Percentiles rank a stretch among this genome's conserved stretches.
Evolutionary conservation across 2,113 vertebrate species (phyloP).

Genomic region (Sprattus sprattus): DNA sequence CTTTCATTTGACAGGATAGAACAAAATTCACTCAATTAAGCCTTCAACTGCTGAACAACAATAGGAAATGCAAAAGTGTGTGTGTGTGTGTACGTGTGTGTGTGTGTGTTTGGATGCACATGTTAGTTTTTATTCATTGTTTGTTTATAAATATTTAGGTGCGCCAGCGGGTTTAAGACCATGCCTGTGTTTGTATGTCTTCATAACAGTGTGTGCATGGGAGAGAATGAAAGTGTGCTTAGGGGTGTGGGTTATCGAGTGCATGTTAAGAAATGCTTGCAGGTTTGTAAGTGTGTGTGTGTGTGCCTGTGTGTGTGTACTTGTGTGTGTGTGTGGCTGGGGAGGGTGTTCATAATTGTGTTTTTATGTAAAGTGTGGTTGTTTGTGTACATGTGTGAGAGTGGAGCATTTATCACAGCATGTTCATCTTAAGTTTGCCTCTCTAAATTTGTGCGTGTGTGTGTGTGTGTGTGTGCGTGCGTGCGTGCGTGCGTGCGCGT

Average conservation of each 20-base stretch:
- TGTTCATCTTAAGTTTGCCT: neutral
- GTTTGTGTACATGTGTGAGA: constrained; percentile 27
- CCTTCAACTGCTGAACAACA: too few relatives aligned
- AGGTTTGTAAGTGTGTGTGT: constrained; percentile 10
- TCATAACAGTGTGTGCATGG: too few relatives aligned
- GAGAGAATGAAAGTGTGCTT: too few relatives aligned
- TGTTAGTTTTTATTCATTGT: too few relatives aligned
- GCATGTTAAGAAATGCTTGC: too few relatives aligned
- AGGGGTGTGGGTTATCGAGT: too few relatives aligned
- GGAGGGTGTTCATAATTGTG: neutral
- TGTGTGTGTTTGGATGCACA: constrained; percentile 40
- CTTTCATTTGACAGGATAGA: too few relatives aligned
- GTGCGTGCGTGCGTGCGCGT: neutral
- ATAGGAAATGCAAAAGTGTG: neutral
- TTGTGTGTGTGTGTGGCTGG: constrained; percentile 9
- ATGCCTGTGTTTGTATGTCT: too few relatives aligned
- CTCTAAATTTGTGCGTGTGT: neutral
- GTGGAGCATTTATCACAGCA: neutral
- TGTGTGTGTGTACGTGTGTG: constrained; percentile 61
- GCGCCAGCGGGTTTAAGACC: too few relatives aligned
- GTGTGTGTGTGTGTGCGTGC: neutral
- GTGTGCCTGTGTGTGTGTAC: constrained; percentile 59
- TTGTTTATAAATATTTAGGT: too few relatives aligned
- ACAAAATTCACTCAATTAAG: too few relatives aligned
- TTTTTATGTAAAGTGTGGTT: constrained; percentile 23